Conservation (phyloP, 2,113 vertebrate species). For the Cariama cristata region DNA sequence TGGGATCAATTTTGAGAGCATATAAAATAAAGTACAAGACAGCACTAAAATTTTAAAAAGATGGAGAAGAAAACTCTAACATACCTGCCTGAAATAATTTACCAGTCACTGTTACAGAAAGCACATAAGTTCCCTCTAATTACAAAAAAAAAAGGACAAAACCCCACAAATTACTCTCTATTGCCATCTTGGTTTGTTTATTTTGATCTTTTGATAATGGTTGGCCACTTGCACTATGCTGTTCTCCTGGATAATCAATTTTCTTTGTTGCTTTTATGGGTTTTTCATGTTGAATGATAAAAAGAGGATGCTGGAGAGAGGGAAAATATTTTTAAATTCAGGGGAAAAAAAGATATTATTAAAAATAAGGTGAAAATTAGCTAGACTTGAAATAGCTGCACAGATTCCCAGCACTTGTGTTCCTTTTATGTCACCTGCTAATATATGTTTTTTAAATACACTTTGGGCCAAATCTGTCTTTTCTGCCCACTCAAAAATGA, state of each 20-base stretch:
- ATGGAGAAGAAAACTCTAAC: background rate
- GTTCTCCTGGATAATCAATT: background rate
- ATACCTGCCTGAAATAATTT: background rate
- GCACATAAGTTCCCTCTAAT: background rate
- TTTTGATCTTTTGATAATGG: background rate
- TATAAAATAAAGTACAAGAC: background rate
- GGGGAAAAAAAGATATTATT: accelerated
- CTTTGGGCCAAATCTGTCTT: background rate
- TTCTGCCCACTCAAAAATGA: background rate
- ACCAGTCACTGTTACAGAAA: background rate
- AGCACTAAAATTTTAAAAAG: background rate
- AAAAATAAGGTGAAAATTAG: background rate
- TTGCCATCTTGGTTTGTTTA: background rate
- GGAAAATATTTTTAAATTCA: background rate
- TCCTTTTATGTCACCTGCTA: background rate
- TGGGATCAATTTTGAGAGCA: background rate
- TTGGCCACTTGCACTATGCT: background rate
- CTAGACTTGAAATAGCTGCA: background rate
- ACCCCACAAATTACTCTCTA: accelerated
- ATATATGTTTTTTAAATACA: background rate
- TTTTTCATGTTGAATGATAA: background rate
- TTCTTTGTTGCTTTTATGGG: background rate
- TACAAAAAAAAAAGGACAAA: background rate
- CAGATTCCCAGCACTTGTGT: background rate
- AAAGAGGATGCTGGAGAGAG: background rate